These are phyloP conservation scores for Stercorarius parasiticus DNA, from an alignment of 2,113 vertebrate species.

Conservation along the genomic window DNA sequence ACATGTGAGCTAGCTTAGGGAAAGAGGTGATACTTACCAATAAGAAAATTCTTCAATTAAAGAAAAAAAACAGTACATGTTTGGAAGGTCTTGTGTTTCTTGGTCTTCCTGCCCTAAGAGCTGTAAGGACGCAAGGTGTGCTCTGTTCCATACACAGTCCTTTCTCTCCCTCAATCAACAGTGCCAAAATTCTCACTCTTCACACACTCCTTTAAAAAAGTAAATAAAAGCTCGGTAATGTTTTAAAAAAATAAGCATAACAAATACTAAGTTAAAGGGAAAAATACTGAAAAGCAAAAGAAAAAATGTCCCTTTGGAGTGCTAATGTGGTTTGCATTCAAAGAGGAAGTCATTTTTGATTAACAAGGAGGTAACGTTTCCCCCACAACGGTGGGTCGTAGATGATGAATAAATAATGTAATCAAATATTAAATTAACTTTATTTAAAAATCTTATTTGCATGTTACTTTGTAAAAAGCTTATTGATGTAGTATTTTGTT, in stretches of 20 bases:
- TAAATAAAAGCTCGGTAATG: neutral
- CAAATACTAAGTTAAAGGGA: neutral
- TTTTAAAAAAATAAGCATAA: neutral
- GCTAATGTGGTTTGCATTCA: conserved; percentile 43
- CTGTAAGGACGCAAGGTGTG: neutral
- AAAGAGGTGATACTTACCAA: neutral
- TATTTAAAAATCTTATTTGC: conserved; percentile 55
- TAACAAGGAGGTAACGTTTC: conserved; percentile 55
- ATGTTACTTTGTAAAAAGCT: conserved; percentile 36
- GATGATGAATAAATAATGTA: conserved; percentile 63
- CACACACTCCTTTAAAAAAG: neutral
- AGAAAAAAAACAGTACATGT: accelerated
- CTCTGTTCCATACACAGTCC: neutral
- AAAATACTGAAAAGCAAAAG: neutral
- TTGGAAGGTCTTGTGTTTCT: neutral
- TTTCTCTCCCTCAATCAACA: neutral
- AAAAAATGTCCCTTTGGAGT: conserved; percentile 29
- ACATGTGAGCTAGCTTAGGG: neutral
- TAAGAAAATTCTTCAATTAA: neutral
- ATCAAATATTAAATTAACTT: conserved; percentile 66
- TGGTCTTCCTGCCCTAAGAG: neutral
- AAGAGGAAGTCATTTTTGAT: conserved; percentile 38
- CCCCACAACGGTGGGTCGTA: conserved; percentile 40
- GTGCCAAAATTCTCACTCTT: neutral
- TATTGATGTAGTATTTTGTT: conserved; percentile 58